Conservation (phyloP, 2,113 vertebrate genomes). For the Chunga burmeisteri region DNA sequence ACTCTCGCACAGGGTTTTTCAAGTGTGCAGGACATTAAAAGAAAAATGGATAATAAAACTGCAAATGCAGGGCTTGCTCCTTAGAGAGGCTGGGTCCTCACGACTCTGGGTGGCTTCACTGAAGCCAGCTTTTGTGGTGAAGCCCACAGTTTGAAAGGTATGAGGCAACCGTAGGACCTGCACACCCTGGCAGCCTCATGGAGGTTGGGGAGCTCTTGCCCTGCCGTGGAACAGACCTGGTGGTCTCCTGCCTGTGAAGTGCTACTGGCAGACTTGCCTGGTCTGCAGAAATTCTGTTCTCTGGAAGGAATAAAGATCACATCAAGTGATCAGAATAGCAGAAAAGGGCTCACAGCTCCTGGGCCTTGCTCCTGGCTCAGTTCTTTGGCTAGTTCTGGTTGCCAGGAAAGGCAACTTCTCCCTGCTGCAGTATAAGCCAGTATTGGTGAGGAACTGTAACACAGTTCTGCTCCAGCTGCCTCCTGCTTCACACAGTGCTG, state of each 20-base stretch:
- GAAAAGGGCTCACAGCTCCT: neutral
- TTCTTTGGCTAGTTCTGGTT: neutral
- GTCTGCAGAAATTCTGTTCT: neutral
- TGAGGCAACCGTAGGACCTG: neutral
- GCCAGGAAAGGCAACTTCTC: neutral
- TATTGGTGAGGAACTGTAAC: neutral
- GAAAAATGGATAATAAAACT: slow-evolving; percentile 74
- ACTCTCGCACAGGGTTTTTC: slow-evolving; percentile 67
- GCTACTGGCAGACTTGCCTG: neutral
- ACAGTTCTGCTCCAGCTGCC: neutral
- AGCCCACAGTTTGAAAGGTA: neutral
- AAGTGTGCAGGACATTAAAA: slow-evolving; percentile 74
- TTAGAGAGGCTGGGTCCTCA: neutral
- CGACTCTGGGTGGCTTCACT: neutral
- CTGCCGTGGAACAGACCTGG: fast-evolving
- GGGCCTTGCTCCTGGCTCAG: neutral
- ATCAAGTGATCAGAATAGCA: neutral
- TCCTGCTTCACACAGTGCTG: neutral
- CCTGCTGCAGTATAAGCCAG: neutral
- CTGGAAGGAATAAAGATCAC: neutral
- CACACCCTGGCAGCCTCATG: neutral
- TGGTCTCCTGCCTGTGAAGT: neutral
- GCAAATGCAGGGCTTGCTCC: slow-evolving; percentile 60
- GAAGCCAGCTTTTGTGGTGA: neutral
- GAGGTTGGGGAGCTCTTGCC: neutral